Evolutionary conservation across 2,888 invertebrate genomes (phyloP), one percentile per base, ranked within the genome.

Genomic region (Uropetala carovei): DNA sequence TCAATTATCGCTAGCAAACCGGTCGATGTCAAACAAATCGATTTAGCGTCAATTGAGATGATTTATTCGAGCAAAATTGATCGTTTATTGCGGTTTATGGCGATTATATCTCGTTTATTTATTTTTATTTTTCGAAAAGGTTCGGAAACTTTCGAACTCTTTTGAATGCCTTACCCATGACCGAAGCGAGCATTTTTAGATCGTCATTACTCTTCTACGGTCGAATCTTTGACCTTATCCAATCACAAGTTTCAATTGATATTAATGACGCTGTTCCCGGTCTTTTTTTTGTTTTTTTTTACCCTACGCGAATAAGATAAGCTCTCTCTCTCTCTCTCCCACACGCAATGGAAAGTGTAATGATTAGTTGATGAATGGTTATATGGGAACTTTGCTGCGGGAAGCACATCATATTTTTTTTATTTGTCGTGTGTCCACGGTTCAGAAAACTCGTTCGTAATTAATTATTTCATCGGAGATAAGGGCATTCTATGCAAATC

Each of bases 391-490:
- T 22, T 22, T 22, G n/a, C 64, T n/a, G n/a, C 64, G 64, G 18
- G 14, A 14, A 64, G 64, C 14, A 64, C 18, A 14, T n/a, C 14
- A n/a, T n/a, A 18, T 60, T n/a, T 43, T 43, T 43, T 43, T 43
- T 43, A 43, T 43, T 43, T 43, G 43, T 43, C 43, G 64, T n/a
- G 64, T 64, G 8, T 27, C 8, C 8, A 27, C 22, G 75, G 75
- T 75, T 75, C 75, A 75, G 75, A 10, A 13, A 14, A 13, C 22
- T 27, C 75, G 27, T 13, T 13, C 75, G 75, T 75, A 27, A 75
- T 75, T 75, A 75, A 75, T 75, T 75, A 75, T 75, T 75, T 75
- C 75, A 27, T 75, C 75, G 2, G 75, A 75, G 75, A 75, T 75
- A 75, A 75, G 68, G 22, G 22, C 16, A 22, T 11, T 22, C n/a